Base-by-base conservation (phyloP, 2,113 vertebrate species). In the Telmatochromis sp. region DNA sequence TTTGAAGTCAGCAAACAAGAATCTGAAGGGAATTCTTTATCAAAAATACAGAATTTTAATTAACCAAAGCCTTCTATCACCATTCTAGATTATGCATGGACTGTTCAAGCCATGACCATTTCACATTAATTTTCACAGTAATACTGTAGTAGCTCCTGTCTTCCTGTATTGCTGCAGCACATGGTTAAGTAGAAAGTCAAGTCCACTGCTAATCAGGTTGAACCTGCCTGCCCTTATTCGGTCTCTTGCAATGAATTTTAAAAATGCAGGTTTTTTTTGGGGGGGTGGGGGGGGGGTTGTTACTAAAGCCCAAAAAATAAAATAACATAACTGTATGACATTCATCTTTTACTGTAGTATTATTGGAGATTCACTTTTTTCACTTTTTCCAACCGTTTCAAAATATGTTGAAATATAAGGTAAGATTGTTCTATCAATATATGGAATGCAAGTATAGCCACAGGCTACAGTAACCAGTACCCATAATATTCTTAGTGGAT, bases 1-100 rank as follows among this genome's bases (percentile, higher is more conserved):
- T 91, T 80, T 89, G 47, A 87, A 88, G 83, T 91, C 81, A 79
- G 87, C 70, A 92, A 94, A 93, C 87, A 94, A 91, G 31, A 80
- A 47, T 88, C 58, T 73, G 28, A 85, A 85, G 21, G 85, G 80
- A 89, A 87, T 87, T 78, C 60, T n/a, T 87, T 87, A 91, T 65
- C 42, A 83, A 86, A 88, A 75, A 49, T 82, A 57, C 14, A 73
- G 53, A 84, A 83, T 81, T 86, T n/a, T 68, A 85, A 89, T 60
- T 42, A 78, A 49, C 63, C 6, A 55, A 84, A 63, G 15, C 28
- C 9, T 60, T 60, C 28, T 33, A 60, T 33, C 80, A 49, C 51
- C 78, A 60, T 6, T 23, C 23, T 4, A 31, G 26, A 78, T 78
- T 78, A 31, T 19, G 15, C 11, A 21, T 23, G 28, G 75, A 58